phyloP scores from a whole-genome alignment of 2,113 vertebrate species.

The Emydocephalus ijimae region DNA sequence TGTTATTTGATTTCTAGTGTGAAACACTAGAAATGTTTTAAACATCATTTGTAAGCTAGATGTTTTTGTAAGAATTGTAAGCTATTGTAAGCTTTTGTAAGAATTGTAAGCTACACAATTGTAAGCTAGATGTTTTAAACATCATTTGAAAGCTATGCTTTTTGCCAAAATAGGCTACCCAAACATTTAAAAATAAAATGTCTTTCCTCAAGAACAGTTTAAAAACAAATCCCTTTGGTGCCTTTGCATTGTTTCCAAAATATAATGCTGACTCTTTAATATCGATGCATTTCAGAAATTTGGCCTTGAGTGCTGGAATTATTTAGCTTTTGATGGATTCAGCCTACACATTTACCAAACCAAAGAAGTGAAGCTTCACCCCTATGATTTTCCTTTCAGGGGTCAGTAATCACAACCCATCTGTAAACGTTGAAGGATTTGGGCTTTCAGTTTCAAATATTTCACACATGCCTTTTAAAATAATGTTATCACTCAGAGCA shows the following conservation, averaged over 20 bases:
- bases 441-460: slow-evolving; percentile 30
- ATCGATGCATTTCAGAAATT: not conserved
- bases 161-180: not conserved
- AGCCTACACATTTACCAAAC: not conserved
- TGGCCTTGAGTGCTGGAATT: slow-evolving; percentile 26
- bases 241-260: slow-evolving; percentile 11
- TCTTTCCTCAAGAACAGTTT: not conserved
- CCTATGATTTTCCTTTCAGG: slow-evolving; percentile 16
- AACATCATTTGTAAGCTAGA: not conserved
- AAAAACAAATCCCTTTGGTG: not conserved
- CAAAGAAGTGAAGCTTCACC: slow-evolving; percentile 27
- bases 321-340: not conserved
- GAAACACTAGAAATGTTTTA: not conserved
- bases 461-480: slow-evolving; percentile 9
- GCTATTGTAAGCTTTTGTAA: no score
- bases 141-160: not conserved
- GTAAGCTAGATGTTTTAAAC: no score
- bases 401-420: slow-evolving; percentile 18
- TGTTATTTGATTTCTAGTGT: not conserved
- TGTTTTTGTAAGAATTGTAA: no score
- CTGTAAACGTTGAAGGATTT: slow-evolving; percentile 20
- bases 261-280: not conserved
- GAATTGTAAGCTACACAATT: no score
- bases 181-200: not conserved
- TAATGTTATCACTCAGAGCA: not conserved